A percentile compares a stretch with the other conserved stretches of the same genome.
These are phyloP conservation scores for Pecten maximus DNA, from an alignment of 2,888 invertebrate species.

Conservation along the genomic window DNA sequence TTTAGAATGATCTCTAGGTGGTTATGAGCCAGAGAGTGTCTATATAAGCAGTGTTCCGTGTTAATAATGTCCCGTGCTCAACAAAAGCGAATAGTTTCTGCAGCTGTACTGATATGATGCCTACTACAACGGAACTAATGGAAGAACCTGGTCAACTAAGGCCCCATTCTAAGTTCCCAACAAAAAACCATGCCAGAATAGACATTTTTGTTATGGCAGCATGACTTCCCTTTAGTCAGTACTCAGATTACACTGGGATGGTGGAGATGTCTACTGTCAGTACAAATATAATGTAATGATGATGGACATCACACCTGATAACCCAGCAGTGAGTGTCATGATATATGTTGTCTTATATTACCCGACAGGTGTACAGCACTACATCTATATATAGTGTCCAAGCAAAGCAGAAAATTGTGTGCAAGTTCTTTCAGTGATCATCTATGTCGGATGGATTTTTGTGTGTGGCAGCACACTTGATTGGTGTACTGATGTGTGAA, in stretches of 20 bases:
- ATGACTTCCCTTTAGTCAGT: no score
- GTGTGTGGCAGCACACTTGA: neutral
- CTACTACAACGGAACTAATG: neutral
- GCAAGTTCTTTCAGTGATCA: neutral
- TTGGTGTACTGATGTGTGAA: neutral
- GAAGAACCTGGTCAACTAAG: neutral
- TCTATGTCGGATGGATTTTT: neutral
- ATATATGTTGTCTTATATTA: no score
- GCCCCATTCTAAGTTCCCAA: neutral
- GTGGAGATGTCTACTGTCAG: no score
- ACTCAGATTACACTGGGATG: no score
- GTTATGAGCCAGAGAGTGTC: neutral
- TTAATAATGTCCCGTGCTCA: neutral
- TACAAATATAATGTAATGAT: no score
- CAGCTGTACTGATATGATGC: neutral
- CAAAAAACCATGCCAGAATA: no score
- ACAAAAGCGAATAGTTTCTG: neutral
- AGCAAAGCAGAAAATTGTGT: neutral
- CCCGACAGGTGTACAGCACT: no score
- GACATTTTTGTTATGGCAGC: no score
- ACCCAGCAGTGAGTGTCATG: no score
- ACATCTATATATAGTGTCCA: neutral
- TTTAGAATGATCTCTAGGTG: neutral
- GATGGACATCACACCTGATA: no score
- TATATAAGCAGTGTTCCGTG: neutral